Percentiles rank a stretch among this genome's conserved stretches.
phyloP scores from a whole-genome alignment of 1,140 invertebrate species.

The Drosophila sechellia region DNA sequence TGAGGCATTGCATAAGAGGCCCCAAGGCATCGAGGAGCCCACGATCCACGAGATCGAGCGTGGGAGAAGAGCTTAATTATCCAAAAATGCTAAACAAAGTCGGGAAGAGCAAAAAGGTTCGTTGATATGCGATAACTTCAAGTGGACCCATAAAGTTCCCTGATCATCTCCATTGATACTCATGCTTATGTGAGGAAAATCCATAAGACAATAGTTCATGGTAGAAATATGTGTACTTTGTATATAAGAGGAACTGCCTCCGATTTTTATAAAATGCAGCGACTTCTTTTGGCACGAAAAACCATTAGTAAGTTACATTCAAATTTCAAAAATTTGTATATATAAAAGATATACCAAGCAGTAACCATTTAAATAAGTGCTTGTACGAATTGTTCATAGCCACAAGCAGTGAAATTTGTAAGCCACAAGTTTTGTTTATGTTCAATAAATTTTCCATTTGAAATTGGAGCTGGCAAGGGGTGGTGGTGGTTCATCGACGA shows the following conservation, averaged over 20 bases:
- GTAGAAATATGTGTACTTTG: too few relatives aligned
- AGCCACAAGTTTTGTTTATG: constrained; percentile 6
- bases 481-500: not conserved
- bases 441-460: constrained; percentile 1
- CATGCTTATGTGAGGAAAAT: not conserved
- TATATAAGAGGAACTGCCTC: not conserved
- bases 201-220: not conserved
- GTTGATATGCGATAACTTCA: constrained; percentile 30
- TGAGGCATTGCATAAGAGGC: constrained; percentile 52
- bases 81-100: constrained; percentile 29
- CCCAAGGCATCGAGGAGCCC: constrained; percentile 25
- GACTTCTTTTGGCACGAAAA: too few relatives aligned
- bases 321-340: too few relatives aligned
- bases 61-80: constrained; percentile 46
- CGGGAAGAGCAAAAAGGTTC: constrained; percentile 10
- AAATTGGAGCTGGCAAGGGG: not conserved
- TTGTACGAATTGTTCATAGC: not conserved
- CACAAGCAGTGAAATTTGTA: not conserved
- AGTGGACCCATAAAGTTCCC: constrained; percentile 25
- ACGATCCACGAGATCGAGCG: constrained; percentile 31
- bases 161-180: not conserved
- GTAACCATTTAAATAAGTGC: too few relatives aligned
- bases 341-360: too few relatives aligned
- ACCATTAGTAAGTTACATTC: too few relatives aligned
- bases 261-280: too few relatives aligned